Base-by-base conservation (phyloP, 2,888 invertebrate species). In the Tetrapedia diversipes region DNA sequence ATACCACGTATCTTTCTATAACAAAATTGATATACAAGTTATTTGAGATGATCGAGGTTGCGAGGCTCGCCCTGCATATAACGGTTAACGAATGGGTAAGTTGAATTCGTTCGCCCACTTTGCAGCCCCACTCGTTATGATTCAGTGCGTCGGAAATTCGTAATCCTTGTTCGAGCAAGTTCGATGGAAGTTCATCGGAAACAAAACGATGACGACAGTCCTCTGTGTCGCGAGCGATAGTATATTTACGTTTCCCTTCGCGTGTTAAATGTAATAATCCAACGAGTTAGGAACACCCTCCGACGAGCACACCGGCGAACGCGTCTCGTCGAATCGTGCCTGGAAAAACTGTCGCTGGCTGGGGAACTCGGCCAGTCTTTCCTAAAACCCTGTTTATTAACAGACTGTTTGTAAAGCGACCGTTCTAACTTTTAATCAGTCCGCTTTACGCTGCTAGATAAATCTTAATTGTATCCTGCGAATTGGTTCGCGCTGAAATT, bases 401-500 rank as follows among this genome's bases (percentile, higher is more conserved):
- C 66, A 74, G 61, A 78, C 56, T 51, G 66, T 72, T 82, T 47
- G 70, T 43, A 61, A 74, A 79, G 66, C 60, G 53, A n/a, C 70
- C 43, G 65, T 67, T 70, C 47, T 57, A 68, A 79, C 81, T 82
- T 82, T 82, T 82, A 82, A 82, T 82, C 83, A 83, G 67, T 83
- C 72, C 82, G 73, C 67, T 61, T 73, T 73, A 67, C 72, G 49
- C 70, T 67, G 45, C 45, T 65, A 79, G 77, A 82, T 80, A 82
- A 82, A 82, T 82, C 83, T 79, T 83, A 83, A 82, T 82, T 86
- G 84, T 83, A 80, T 83, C 85, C 77, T 82, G 82, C 80, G 80
- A 73, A 76, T 67, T 61, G 72, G 64, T 76, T 79, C 76, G 76
- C 69, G 47, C 51, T 53, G 69, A 56, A 68, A 61, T 51, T 54